These are phyloP conservation scores for Thamnophis sirtalis DNA, from an alignment of 2,113 vertebrate genomes.

Conservation along the genomic window DNA sequence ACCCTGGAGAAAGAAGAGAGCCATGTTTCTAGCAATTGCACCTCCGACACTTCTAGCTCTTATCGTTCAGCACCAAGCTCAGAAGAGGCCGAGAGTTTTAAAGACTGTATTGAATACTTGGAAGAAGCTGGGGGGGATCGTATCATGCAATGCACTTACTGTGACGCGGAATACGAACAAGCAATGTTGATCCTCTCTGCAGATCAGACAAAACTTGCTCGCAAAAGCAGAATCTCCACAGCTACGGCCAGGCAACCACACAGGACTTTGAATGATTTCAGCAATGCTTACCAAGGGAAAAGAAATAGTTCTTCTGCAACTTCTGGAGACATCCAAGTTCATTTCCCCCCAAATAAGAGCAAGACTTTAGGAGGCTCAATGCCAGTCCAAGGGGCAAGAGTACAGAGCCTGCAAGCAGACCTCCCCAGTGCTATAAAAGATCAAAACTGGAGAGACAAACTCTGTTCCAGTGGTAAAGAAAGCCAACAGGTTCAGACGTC, in stretches of 20 bases:
- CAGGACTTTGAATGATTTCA: background rate
- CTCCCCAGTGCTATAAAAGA: constrained; percentile 45
- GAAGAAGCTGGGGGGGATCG: constrained; percentile 64
- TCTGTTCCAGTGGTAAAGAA: constrained; percentile 70
- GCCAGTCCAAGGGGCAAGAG: background rate
- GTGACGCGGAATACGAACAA: background rate
- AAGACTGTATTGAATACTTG: constrained; percentile 75
- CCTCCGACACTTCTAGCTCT: constrained; percentile 76
- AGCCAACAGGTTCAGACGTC: constrained; percentile 86
- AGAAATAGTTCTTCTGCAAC: background rate
- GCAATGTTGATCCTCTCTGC: background rate
- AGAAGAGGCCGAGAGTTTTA: constrained; percentile 60
- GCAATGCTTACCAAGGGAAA: background rate
- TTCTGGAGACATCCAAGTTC: background rate
- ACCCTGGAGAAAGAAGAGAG: constrained; percentile 36
- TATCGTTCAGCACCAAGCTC: constrained; percentile 84
- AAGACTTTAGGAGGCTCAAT: background rate
- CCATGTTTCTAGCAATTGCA: constrained; percentile 40
- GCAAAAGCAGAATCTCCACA: background rate
- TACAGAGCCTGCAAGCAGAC: constrained; percentile 2
- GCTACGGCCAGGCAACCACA: background rate
- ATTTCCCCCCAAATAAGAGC: background rate
- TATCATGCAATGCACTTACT: background rate
- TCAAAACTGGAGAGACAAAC: constrained; percentile 49
- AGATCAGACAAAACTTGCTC: background rate